Evolutionary conservation across 2,113 vertebrate species (phyloP).

Genomic region (Hirundichthys speculiger): DNA sequence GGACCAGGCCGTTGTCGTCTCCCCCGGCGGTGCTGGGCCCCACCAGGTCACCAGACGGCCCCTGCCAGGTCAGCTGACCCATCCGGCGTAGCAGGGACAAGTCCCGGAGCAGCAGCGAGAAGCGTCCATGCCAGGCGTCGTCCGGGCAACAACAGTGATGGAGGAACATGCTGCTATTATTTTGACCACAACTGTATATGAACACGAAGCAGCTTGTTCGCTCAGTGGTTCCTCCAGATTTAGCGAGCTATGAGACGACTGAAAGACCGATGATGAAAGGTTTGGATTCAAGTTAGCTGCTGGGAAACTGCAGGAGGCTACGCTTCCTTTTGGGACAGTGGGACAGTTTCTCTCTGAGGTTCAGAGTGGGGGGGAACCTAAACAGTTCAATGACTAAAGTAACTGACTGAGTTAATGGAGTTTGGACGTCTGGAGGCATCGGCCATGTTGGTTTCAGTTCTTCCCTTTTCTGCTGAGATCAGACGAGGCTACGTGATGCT

Average conservation of each 20-base stretch:
- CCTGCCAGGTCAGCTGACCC: too few species aligned
- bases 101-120: too few species aligned
- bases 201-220: not conserved
- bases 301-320: constrained; percentile 39
- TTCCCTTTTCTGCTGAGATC: constrained; percentile 20
- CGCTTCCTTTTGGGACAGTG: constrained; percentile 14
- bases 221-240: not conserved
- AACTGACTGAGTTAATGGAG: constrained; percentile 52
- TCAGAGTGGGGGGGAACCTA: constrained; percentile 26
- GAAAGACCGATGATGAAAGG: constrained; percentile 53
- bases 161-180: too few species aligned
- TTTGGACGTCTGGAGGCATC: constrained; percentile 48
- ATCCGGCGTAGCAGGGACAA: too few species aligned
- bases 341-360: constrained; percentile 41
- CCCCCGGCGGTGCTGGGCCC: too few species aligned
- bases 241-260: not conserved
- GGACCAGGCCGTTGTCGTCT: too few species aligned
- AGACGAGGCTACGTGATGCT: constrained; percentile 21
- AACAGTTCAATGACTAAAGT: constrained; percentile 49
- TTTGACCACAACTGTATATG: not conserved
- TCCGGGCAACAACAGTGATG: too few species aligned
- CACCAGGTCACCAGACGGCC: too few species aligned
- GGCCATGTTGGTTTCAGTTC: constrained; percentile 1
- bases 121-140: too few species aligned
- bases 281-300: constrained; percentile 27